Base-by-base conservation (phyloP, 2,113 vertebrate species). In the Recurvirostra avosetta region DNA sequence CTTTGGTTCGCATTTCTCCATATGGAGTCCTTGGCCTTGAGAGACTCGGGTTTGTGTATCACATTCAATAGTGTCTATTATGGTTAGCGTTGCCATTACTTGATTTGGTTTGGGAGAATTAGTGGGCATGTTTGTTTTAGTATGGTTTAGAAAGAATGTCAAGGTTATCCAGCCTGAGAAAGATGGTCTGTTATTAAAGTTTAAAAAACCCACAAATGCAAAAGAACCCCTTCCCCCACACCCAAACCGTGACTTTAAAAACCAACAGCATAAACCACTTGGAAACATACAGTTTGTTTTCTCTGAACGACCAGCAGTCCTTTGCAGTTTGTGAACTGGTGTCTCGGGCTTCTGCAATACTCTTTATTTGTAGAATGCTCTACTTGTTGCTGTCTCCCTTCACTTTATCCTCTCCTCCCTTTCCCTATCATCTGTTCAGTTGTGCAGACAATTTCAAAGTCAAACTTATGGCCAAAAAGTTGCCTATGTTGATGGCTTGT, bases 21-120 rank as follows among this genome's bases (percentile, higher is more conserved):
- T 86, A 86, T 86, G 92, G 95, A 78, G 68, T 75, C 85, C 90
- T 93, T 94, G 95, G 90, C 94, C 96, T 86, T 68, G 82, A 78
- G 67, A 43, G 55, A 38, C 61, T 78, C 0, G 16, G 56, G 76
- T 63, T 86, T 86, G 53, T 77, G 52, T 83, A 18, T 80, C 0
- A 0, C 1, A 2, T 34, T 77, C 79, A 86, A 86, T 63, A 83
- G 88, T 47, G 40, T 63, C 91, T 86, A 43, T 72, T 56, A 8
- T 55, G 61, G 83, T 59, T 94, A 23, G 76, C 29, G 34, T 61
- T 92, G 73, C 88, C 13, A 2, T 85, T 76, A 18, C 68, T 90
- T 77, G 55, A 47, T 90, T 86, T 52, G 34, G 11, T 71, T 76
- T 88, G 68, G 38, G 88, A 88, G 38, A 86, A 58, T 41, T 89